Evolutionary conservation across 2,113 vertebrate genomes (phyloP).

Genomic region (Grantiella picta): DNA sequence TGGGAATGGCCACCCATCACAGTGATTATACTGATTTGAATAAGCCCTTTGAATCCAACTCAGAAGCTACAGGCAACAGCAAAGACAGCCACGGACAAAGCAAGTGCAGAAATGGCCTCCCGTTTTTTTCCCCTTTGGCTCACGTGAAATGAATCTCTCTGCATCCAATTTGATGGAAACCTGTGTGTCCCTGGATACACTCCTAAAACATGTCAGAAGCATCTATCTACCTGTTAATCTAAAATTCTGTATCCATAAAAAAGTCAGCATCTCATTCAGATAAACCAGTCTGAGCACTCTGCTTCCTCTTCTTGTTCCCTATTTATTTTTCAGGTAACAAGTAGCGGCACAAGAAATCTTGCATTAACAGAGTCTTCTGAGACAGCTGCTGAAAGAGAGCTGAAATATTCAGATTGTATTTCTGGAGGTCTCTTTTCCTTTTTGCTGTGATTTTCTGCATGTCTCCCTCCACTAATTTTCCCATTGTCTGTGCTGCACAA

Average conservation of each 20-base stretch:
- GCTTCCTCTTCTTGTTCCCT: neutral
- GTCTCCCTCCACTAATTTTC: neutral
- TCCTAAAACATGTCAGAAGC: neutral
- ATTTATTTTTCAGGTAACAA: conserved; percentile 34
- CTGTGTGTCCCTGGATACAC: neutral
- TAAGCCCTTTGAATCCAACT: neutral
- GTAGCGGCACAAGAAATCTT: neutral
- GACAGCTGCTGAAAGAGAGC: neutral
- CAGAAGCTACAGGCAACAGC: neutral
- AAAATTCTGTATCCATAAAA: neutral
- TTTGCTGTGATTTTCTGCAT: neutral
- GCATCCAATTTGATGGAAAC: neutral
- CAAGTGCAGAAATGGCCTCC: neutral
- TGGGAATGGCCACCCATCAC: neutral
- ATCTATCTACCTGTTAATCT: neutral
- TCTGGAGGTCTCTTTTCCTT: neutral
- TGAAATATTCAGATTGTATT: neutral
- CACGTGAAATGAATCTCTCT: neutral
- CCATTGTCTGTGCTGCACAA: neutral
- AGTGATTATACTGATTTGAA: neutral
- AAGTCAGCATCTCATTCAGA: neutral
- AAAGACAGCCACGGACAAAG: neutral
- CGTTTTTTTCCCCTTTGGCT: neutral
- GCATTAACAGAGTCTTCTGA: neutral
- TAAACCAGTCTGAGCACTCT: neutral